Percentiles rank a stretch among this genome's conserved stretches.
Evolutionary conservation across 2,113 vertebrate genomes (phyloP).

Genomic region (Trematomus loennbergii): DNA sequence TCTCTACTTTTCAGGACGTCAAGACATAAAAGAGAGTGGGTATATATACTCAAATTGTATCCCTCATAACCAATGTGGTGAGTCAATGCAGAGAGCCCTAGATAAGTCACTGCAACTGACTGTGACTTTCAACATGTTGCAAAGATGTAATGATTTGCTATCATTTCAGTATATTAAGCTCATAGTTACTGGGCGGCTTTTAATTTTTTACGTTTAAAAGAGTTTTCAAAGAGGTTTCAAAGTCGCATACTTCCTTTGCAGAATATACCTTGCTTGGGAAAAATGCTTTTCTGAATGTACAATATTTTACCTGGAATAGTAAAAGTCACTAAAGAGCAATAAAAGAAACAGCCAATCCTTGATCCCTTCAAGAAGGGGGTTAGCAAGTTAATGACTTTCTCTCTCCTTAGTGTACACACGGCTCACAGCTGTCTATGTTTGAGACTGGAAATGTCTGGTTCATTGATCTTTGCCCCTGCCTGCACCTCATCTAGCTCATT

Average conservation of each 20-base stretch:
- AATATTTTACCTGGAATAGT: not conserved
- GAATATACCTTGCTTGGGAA: not conserved
- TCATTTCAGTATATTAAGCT: too few relatives aligned
- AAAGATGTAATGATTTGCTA: not conserved
- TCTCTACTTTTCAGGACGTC: not conserved
- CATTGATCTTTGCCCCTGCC: slow-evolving; percentile 57
- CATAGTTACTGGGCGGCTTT: too few relatives aligned
- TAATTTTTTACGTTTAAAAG: not conserved
- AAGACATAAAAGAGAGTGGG: not conserved
- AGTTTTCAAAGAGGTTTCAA: not conserved
- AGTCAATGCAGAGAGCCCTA: not conserved
- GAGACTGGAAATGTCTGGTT: slow-evolving; percentile 27
- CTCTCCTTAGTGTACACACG: slow-evolving; percentile 17
- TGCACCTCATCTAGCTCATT: slow-evolving; percentile 53
- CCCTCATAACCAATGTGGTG: not conserved
- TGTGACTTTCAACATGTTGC: not conserved
- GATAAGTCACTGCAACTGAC: too few relatives aligned
- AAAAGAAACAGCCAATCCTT: slow-evolving; percentile 32
- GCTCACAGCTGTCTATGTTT: slow-evolving; percentile 44
- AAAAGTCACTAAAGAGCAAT: not conserved
- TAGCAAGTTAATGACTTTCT: slow-evolving; percentile 35
- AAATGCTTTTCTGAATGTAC: not conserved
- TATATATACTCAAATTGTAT: not conserved
- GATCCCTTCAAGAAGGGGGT: slow-evolving; percentile 8
- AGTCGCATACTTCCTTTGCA: not conserved